Evolutionary conservation across 53 echinoderm and acorn worm species (phyloP).

Genomic region (Luidia sarsii): DNA sequence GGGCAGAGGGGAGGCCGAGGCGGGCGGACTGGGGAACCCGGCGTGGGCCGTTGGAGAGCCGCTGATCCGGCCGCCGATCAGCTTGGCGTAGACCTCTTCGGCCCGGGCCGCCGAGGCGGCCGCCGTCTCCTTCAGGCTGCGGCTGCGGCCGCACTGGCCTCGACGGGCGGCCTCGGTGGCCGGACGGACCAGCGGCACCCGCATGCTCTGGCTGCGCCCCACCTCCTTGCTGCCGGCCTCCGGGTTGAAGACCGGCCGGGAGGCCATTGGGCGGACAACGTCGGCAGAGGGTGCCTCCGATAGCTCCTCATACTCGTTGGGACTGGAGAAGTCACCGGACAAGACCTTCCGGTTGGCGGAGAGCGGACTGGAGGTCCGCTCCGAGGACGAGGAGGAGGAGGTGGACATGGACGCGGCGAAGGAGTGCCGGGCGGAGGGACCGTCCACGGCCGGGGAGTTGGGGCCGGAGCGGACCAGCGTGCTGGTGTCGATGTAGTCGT

Average conservation of each 20-base stretch:
- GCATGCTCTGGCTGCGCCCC: constrained; percentile 63
- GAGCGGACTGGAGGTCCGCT: constrained; percentile 36
- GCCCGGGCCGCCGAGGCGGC: constrained; percentile 61
- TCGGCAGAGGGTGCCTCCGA: constrained; percentile 64
- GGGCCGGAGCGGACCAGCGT: constrained; percentile 23
- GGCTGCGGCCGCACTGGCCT: constrained; percentile 50
- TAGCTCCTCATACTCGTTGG: constrained; percentile 79
- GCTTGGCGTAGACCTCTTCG: constrained; percentile 68
- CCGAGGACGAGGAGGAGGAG: constrained; percentile 36
- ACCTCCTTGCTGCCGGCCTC: constrained; percentile 24
- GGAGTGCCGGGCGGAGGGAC: neutral
- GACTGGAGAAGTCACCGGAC: constrained; percentile 32
- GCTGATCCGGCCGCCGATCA: constrained; percentile 73
- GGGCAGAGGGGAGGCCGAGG: neutral
- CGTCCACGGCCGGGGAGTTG: constrained; percentile 31
- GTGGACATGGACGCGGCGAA: constrained; percentile 36
- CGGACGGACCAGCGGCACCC: constrained; percentile 10
- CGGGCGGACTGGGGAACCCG: constrained; percentile 1
- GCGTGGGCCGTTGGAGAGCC: constrained; percentile 6
- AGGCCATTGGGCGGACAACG: constrained; percentile 51
- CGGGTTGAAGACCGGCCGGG: constrained; percentile 9
- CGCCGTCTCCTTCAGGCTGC: constrained; percentile 60
- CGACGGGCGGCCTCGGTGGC: neutral
- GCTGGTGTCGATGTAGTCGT: constrained; percentile 53
- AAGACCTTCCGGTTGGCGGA: constrained; percentile 27